A percentile compares a stretch with the other conserved stretches of the same genome.
Conservation (phyloP, 2,888 invertebrate genomes). For the Pseudococcus jackbeardsleyi region DNA sequence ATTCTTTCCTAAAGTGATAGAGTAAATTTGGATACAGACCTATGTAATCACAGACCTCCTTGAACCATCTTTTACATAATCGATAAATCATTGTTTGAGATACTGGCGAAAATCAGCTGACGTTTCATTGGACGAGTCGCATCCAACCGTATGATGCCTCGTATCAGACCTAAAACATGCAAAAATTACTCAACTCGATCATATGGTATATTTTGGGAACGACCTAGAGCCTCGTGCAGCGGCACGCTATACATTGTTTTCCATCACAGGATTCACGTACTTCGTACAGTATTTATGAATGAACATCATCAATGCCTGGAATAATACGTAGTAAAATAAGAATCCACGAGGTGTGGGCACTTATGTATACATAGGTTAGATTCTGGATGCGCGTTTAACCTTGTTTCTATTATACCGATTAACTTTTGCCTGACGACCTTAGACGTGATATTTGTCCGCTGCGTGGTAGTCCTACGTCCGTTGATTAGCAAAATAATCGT, state of each 20-base stretch:
- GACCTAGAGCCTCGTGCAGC: not conserved
- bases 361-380: not conserved
- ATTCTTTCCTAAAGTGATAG: too few species aligned
- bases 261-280: not conserved
- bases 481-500: slow-evolving; percentile 27
- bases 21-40: too few species aligned
- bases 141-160: too few species aligned
- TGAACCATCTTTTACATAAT: too few species aligned
- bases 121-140: too few species aligned
- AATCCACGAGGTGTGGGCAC: not conserved
- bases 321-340: slow-evolving; percentile 2
- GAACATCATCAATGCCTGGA: not conserved
- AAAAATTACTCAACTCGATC: not conserved
- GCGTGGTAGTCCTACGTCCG: slow-evolving; percentile 11
- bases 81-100: too few species aligned
- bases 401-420: slow-evolving; percentile 47
- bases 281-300: not conserved
- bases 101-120: too few species aligned
- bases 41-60: too few species aligned
- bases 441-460: slow-evolving; percentile 20
- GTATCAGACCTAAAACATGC: not conserved
- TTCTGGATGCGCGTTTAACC: slow-evolving; percentile 27
- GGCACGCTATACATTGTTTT: not conserved
- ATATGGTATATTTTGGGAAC: not conserved
- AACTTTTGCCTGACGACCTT: slow-evolving; percentile 44